phyloP scores from a whole-genome alignment of 1,140 invertebrate genomes.

The Drosophila orosa region DNA sequence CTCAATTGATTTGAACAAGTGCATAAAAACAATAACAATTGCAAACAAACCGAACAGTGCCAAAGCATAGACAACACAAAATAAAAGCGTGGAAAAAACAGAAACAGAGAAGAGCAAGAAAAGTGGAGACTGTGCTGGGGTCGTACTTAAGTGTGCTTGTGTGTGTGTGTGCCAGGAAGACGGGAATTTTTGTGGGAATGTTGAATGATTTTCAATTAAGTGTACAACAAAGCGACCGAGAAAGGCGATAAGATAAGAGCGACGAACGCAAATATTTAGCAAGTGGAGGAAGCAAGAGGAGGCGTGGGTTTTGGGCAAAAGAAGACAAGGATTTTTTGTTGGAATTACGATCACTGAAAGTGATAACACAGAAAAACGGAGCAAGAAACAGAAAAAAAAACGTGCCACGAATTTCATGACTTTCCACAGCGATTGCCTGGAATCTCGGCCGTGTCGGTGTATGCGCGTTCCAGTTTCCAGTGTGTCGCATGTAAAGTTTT shows the following conservation, averaged over 20 bases:
- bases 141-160: no score
- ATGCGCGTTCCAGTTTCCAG: constrained; percentile 27
- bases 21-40: constrained; percentile 76
- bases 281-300: constrained; percentile 47
- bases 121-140: constrained; percentile 31
- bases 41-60: constrained; percentile 57
- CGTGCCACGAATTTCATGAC: constrained; percentile 43
- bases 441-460: constrained; percentile 9
- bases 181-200: constrained; percentile 38
- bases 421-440: constrained; percentile 27
- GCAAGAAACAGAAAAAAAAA: constrained; percentile 9
- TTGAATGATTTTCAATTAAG: constrained; percentile 65
- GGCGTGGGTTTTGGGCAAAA: constrained; percentile 29
- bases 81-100: constrained; percentile 30
- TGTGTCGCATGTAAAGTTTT: constrained; percentile 36
- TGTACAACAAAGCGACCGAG: constrained; percentile 58
- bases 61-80: constrained; percentile 44
- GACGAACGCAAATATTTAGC: constrained; percentile 48
- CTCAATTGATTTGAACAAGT: constrained; percentile 81
- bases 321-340: constrained; percentile 54
- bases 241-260: constrained; percentile 65
- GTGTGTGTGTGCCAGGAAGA: constrained; percentile 45
- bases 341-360: constrained; percentile 33
- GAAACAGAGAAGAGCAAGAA: constrained; percentile 29
- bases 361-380: constrained; percentile 31